Percentiles rank a stretch among this genome's conserved stretches.
Conservation (phyloP, 2,888 invertebrate species). For the Argyra leucocephala region DNA sequence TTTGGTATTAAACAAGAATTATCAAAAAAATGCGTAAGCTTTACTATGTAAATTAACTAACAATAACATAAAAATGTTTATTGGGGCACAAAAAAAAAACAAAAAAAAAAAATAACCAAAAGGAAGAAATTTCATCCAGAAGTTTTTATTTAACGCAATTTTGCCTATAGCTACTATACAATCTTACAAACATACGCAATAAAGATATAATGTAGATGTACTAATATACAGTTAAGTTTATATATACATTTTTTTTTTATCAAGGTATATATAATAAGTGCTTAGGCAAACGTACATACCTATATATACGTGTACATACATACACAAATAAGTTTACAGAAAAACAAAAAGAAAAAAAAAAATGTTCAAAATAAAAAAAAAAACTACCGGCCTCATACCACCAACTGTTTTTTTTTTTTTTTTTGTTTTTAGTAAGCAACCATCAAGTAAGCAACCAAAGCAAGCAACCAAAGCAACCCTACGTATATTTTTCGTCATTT, state of each 20-base stretch:
- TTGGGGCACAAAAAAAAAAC: background rate
- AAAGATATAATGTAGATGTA: too few species aligned
- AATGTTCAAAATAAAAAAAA: background rate
- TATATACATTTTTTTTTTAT: too few species aligned
- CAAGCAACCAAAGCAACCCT: constrained; percentile 10
- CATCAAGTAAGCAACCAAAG: constrained; percentile 5
- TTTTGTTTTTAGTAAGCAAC: constrained; percentile 1
- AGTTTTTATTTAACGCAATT: constrained; percentile 5
- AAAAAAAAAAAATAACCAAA: background rate
- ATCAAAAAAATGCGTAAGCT: too few species aligned
- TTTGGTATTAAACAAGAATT: too few species aligned
- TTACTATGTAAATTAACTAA: too few species aligned
- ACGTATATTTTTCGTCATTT: constrained; percentile 1
- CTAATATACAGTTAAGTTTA: too few species aligned
- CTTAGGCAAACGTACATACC: too few species aligned
- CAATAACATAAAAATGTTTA: too few species aligned
- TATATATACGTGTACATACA: background rate
- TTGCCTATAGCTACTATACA: background rate
- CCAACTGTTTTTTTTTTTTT: constrained; percentile 2
- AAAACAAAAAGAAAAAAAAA: background rate
- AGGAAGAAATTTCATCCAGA: background rate
- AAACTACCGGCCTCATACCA: background rate
- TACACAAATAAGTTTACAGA: background rate
- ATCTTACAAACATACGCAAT: too few species aligned
- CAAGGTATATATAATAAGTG: too few species aligned